Evolutionary conservation across 2,797 vertebrate genomes (phyloP), one percentile per base, ranked within the genome.

Genomic region (Apogon hyalosoma): DNA sequence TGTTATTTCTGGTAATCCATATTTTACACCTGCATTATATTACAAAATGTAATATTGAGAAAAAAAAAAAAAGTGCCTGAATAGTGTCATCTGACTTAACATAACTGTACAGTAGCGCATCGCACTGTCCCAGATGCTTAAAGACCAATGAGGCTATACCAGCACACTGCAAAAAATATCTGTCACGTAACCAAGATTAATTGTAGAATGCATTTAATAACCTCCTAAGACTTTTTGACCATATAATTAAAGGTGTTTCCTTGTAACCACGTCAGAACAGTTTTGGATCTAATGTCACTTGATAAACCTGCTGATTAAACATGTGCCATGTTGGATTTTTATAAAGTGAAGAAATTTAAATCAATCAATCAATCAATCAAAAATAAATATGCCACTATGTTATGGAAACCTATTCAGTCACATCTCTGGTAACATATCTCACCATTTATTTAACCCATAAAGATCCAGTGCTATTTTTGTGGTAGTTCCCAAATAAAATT

Each of bases 121-220:
- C 28, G 38, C 7, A 58, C 39, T 58, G 49, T 56, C 13, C 19
- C 33, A 54, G 39, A 21, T 15, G 42, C 15, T 18, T 21, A 39
- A 38, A 67, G 9, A 11, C 33, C 47, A 46, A 15, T 54, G 41
- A 42, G 0, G 71, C 18, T 21, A 21, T 5, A 41, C 46, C 5
- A 0, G 14, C 31, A 55, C 54, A 59, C 67, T 72, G 57, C 11
- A 61, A 77, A 48, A 75, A 71, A 51, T 31, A 15, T 38, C 14
- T 3, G 4, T 6, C 16, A 15, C 45, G 14, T 28, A 8, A 36
- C 2, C 7, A 10, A 10, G 33, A 36, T 3, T 36, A 36, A 36
- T 8, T 36, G 33, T 36, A 36, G 33, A 8, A 36, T 1, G 33
- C 3, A 10, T 36, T 36, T 36, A 36, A 9, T 8, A 8, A 36